A percentile compares a stretch with the other conserved stretches of the same genome.
These are phyloP conservation scores for Rhabdomys dilectus DNA, from an alignment of 2,113 vertebrate species.

Conservation along the genomic window DNA sequence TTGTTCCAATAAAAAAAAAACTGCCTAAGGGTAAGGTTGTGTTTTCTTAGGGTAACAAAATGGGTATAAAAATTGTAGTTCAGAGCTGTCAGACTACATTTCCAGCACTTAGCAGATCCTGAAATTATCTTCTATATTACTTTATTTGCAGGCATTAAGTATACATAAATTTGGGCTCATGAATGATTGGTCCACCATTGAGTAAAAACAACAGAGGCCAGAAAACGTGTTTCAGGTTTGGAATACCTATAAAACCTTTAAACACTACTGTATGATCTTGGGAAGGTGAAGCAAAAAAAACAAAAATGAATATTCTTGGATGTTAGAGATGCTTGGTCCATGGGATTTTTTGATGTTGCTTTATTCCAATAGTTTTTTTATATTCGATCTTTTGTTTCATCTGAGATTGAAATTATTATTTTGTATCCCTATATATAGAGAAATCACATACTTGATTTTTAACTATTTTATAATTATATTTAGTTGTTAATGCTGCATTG, in stretches of 20 bases:
- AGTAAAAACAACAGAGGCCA: not conserved
- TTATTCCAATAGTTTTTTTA: not conserved
- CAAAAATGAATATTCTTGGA: not conserved
- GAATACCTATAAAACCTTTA: not conserved
- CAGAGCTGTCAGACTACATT: too few relatives aligned
- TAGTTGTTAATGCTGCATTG: not conserved
- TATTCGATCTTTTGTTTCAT: not conserved
- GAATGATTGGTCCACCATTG: not conserved
- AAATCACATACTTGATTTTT: not conserved
- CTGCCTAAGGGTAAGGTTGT: not conserved
- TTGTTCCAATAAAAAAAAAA: too few relatives aligned
- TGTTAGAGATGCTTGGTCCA: not conserved
- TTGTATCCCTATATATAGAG: rapidly evolving
- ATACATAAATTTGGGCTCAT: not conserved
- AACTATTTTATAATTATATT: not conserved
- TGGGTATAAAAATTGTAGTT: not conserved
- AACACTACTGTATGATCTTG: not conserved
- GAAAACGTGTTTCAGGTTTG: not conserved
- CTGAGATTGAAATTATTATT: too few relatives aligned
- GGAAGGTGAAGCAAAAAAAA: not conserved
- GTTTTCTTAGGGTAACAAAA: not conserved
- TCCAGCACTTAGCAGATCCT: not conserved
- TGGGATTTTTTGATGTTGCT: not conserved
- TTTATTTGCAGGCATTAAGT: rapidly evolving
- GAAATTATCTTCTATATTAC: not conserved